Conservation (phyloP, 2,888 invertebrate genomes). For the Argynnis bischoffii region DNA sequence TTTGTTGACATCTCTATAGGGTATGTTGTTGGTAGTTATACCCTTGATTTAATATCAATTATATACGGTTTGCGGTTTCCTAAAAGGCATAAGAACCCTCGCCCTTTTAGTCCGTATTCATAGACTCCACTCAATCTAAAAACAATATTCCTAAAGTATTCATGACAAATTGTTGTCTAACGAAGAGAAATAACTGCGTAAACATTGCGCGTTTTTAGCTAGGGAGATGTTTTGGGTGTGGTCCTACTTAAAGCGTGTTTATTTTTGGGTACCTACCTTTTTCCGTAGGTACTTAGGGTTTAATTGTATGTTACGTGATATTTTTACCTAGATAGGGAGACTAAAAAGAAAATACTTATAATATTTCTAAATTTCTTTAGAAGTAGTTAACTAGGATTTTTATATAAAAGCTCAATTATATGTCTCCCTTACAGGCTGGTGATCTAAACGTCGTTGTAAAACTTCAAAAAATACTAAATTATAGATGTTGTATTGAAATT, state of each 20-base stretch:
- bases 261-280: background rate
- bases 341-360: background rate
- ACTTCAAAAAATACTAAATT: no score
- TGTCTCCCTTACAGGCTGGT: no score
- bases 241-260: constrained; percentile 47
- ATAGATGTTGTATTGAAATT: no score
- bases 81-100: constrained; percentile 40
- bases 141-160: constrained; percentile 81
- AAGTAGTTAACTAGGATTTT: no score
- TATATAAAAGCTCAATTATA: no score
- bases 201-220: constrained; percentile 72
- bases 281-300: no score
- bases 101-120: constrained; percentile 44
- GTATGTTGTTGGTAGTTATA: background rate
- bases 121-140: constrained; percentile 73
- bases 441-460: no score
- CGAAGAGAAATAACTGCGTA: constrained; percentile 80
- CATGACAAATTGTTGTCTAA: constrained; percentile 80
- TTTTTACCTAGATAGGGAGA: background rate
- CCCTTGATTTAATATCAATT: constrained; percentile 3
- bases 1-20: no score
- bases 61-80: background rate
- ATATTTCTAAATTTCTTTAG: no score
- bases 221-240: constrained; percentile 52
- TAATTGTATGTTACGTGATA: no score